Evolutionary conservation across 2,888 invertebrate species (phyloP).

Genomic region (Cinara cedri): DNA sequence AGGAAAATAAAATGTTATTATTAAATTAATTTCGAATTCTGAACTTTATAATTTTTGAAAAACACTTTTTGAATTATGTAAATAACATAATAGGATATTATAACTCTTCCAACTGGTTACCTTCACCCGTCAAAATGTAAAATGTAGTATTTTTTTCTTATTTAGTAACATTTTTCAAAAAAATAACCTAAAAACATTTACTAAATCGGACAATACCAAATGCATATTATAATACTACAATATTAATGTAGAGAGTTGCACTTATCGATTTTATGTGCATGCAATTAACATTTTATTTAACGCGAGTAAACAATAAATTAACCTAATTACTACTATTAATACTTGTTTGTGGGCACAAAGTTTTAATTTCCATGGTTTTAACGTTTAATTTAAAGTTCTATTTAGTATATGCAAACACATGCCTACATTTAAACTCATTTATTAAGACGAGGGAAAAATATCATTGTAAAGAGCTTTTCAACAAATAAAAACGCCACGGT

Average conservation of each 20-base stretch:
- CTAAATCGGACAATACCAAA: no score
- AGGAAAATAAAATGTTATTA: constrained; percentile 14
- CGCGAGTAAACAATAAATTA: no score
- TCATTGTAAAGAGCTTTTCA: constrained; percentile 21
- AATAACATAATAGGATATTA: no score
- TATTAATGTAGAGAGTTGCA: not conserved
- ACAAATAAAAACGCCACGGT: constrained; percentile 31
- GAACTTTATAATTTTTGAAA: no score
- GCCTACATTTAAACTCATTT: not conserved
- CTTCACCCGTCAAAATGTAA: no score
- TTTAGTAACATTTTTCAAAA: no score
- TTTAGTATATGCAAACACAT: not conserved
- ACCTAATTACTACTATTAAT: not conserved
- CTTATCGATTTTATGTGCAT: not conserved
- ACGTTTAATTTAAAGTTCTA: constrained; percentile 4
- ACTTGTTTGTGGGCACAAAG: not conserved
- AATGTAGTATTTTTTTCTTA: no score
- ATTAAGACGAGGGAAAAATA: constrained; percentile 30
- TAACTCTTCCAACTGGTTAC: no score
- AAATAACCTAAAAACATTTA: no score
- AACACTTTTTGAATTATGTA: no score
- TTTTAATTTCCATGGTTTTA: constrained; percentile 16
- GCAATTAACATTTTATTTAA: no score
- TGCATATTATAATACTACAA: not conserved
- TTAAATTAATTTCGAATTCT: no score